Evolutionary conservation across 2,113 vertebrate species (phyloP).

Genomic region (Chrysemys picta): DNA sequence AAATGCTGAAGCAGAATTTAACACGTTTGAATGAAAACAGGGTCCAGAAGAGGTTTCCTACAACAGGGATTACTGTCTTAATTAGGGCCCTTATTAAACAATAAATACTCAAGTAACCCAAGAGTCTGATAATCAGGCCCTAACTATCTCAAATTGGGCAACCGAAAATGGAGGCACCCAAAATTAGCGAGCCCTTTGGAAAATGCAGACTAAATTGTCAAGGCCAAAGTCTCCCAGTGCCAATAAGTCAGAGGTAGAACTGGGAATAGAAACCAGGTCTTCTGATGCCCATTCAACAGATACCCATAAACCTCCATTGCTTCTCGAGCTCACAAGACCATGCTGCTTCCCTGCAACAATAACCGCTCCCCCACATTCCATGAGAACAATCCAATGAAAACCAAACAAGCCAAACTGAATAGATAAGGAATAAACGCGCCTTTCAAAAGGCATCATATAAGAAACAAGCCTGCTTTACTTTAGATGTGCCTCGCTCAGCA

Average conservation of each 20-base stretch:
- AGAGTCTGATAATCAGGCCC: conserved; percentile 23
- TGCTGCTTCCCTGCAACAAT: conserved; percentile 6
- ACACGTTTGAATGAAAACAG: conserved; percentile 72
- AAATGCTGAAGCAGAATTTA: conserved; percentile 68
- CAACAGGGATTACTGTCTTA: conserved; percentile 57
- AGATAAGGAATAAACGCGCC: conserved; percentile 37
- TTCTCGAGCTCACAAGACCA: conserved; percentile 35
- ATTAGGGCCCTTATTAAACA: conserved; percentile 71
- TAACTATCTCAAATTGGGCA: not conserved
- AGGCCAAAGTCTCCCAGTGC: not conserved
- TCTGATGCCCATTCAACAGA: not conserved
- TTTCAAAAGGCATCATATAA: not conserved
- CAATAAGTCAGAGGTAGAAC: conserved; percentile 23
- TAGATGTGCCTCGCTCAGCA: not conserved
- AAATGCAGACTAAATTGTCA: not conserved
- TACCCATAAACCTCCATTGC: conserved; percentile 39
- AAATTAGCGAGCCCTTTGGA: not conserved
- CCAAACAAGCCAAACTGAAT: conserved; percentile 51
- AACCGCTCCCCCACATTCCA: conserved; percentile 45
- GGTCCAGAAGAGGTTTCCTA: conserved; percentile 69
- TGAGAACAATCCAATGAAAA: conserved; percentile 19
- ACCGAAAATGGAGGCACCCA: not conserved
- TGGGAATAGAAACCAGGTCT: conserved; percentile 25
- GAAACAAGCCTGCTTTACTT: not conserved
- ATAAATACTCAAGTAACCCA: conserved; percentile 47